phyloP scores from a whole-genome alignment of 2,113 vertebrate species.

The Ranitomeya imitator region DNA sequence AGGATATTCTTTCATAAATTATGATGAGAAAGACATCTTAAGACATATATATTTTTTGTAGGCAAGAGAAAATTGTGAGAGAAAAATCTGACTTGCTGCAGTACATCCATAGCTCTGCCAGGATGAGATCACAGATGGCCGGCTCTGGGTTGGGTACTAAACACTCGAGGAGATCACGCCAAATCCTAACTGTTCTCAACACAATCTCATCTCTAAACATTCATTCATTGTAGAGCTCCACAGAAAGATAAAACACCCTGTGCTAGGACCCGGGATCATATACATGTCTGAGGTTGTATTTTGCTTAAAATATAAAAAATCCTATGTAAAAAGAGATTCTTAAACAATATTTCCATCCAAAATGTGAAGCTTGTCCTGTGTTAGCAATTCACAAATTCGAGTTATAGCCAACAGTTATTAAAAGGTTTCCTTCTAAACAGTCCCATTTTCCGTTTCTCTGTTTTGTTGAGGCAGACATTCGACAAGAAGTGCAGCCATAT shows the following conservation, averaged over 20 bases:
- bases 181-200: not conserved
- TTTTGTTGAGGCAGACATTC: too few relatives aligned
- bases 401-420: too few relatives aligned
- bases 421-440: too few relatives aligned
- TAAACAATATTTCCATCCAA: too few relatives aligned
- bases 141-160: slow-evolving; percentile 10
- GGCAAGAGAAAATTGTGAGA: slow-evolving; percentile 1
- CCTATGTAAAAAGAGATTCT: too few relatives aligned
- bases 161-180: not conserved
- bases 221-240: not conserved
- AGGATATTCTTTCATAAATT: not conserved
- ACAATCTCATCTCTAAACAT: not conserved
- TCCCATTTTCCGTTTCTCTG: too few relatives aligned
- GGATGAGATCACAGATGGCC: slow-evolving; percentile 38
- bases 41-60: slow-evolving; percentile 37
- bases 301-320: too few relatives aligned
- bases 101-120: slow-evolving; percentile 1
- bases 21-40: not conserved
- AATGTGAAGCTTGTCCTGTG: too few relatives aligned
- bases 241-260: not conserved
- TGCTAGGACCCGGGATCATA: not conserved
- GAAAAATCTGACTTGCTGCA: slow-evolving; percentile 9
- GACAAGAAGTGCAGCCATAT: too few relatives aligned
- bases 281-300: not conserved
- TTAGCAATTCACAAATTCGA: too few relatives aligned